Base-by-base conservation (phyloP, 2,113 vertebrate genomes). In the Tragelaphus strepsiceros region DNA sequence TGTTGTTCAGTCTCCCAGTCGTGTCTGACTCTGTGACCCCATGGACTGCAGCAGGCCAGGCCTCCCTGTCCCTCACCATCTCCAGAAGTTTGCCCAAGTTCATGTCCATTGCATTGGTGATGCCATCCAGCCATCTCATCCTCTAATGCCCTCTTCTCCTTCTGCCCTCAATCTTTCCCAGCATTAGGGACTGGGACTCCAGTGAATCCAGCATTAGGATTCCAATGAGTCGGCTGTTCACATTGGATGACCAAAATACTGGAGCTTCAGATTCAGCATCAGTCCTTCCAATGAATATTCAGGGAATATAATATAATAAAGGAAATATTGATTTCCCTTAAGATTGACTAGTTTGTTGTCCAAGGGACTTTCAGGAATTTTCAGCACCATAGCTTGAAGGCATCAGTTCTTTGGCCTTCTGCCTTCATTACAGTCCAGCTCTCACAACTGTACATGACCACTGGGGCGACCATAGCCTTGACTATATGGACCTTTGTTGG, bases 401-500 rank as follows among this genome's bases (percentile, higher is more conserved):
- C 32, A 67, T n/a, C 62, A n/a, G 5, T 67, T 67, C 62, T 67
- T n/a, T n/a, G 32, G 16, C 0, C 1, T 2, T 19, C 62, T 19
- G 32, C 30, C 30, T n/a, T n/a, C 62, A n/a, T 64, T n/a, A 67
- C 2, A 0, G 62, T n/a, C 32, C 7, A 67, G 32, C 62, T 67
- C 16, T 67, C 62, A n/a, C 16, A 67, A 1, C 62, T 4, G 0
- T 67, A 32, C 62, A 5, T 19, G 64, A 35, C 32, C 64, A 21
- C 64, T 21, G 64, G 64, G 64, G 35, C 0, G 4, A 16, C 64
- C 1, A 35, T 11, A 35, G 17, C 32, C 32, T 35, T 11, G 4
- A 67, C 8, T 21, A 21, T 10, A 11, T 0, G 1, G 32, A 67
- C 17, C 0, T 67, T 35, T 67, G 64, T 35, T 2, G 0, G 64